Evolutionary conservation across 2,888 invertebrate genomes (phyloP).

Genomic region (Schrankia costaestrigalis): DNA sequence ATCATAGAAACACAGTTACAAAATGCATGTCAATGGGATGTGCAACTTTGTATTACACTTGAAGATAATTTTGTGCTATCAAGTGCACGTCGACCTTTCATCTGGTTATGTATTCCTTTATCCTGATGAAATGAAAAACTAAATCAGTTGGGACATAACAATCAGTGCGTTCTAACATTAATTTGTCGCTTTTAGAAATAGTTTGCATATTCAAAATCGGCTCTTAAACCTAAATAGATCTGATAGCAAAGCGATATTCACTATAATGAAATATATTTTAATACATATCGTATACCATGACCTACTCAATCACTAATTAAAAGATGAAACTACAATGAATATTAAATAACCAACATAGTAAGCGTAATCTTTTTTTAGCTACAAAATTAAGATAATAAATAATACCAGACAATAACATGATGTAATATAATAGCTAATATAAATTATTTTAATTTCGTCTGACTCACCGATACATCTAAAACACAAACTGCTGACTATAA

Average conservation of each 20-base stretch:
- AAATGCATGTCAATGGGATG: too few species aligned
- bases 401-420: slow-evolving; percentile 32
- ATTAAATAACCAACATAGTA: slow-evolving; percentile 40
- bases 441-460: slow-evolving; percentile 24
- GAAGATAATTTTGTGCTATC: too few species aligned
- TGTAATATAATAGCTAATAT: slow-evolving; percentile 23
- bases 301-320: slow-evolving; percentile 31
- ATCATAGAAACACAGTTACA: too few species aligned
- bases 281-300: slow-evolving; percentile 25
- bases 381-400: slow-evolving; percentile 34
- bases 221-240: not conserved
- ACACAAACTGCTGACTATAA: slow-evolving; percentile 41
- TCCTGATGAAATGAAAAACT: too few species aligned
- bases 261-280: slow-evolving; percentile 22
- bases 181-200: too few species aligned
- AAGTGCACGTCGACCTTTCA: too few species aligned
- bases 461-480: slow-evolving; percentile 28
- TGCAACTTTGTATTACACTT: too few species aligned
- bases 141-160: too few species aligned
- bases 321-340: slow-evolving; percentile 27
- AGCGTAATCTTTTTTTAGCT: slow-evolving; percentile 55
- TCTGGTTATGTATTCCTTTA: too few species aligned
- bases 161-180: too few species aligned
- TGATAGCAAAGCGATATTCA: not conserved
- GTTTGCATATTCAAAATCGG: too few species aligned